phyloP scores from a whole-genome alignment of 2,113 vertebrate species.

The Ageneiosus marmoratus region DNA sequence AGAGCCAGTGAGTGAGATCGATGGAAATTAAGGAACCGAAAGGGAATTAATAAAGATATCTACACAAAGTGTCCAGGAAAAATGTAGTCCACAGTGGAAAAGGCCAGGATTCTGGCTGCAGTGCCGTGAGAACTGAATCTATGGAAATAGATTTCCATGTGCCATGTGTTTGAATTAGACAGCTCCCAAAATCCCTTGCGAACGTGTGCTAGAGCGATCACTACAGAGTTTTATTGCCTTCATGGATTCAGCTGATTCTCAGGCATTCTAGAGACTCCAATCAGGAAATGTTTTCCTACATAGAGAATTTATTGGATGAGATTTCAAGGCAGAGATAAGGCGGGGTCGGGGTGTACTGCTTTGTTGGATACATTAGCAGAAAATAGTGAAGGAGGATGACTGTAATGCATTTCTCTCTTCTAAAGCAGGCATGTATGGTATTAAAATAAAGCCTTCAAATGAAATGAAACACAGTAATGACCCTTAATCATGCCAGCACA shows the following conservation, averaged over 20 bases:
- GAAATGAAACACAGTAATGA: conserved; percentile 13
- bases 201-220: conserved; percentile 41
- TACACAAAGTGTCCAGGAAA: conserved; percentile 31
- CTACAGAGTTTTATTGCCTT: conserved; percentile 15
- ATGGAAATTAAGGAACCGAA: conserved; percentile 13
- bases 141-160: conserved; percentile 23
- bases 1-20: background rate
- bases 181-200: conserved; percentile 5
- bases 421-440: background rate
- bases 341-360: background rate
- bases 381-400: background rate
- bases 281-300: conserved; percentile 34
- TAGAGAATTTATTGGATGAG: conserved; percentile 19
- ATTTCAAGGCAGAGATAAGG: conserved; percentile 20
- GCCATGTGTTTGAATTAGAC: conserved; percentile 22
- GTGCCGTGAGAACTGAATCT: conserved; percentile 35
- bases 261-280: conserved; percentile 18
- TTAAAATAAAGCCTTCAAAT: background rate
- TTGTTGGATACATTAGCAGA: conserved; percentile 10
- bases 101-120: background rate
- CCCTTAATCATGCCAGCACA: conserved; percentile 16
- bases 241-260: conserved; percentile 23
- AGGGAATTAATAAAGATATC: conserved; percentile 15
- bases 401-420: background rate
- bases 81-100: conserved; percentile 29